Conservation (phyloP, 2,797 vertebrate genomes). For the Chloroceryle inda region DNA sequence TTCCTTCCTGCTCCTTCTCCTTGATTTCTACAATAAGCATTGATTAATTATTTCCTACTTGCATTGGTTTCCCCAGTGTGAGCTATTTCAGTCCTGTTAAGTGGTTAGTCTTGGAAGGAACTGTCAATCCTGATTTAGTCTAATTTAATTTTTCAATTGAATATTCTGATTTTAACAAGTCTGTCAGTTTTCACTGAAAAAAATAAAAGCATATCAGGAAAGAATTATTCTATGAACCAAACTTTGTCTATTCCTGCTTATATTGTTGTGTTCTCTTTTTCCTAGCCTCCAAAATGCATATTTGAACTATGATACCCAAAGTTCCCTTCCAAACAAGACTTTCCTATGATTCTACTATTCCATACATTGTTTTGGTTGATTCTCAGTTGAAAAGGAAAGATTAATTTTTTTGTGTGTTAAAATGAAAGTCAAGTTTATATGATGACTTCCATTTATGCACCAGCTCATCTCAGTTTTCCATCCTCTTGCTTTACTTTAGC, state of each 20-base stretch:
- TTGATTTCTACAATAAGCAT: constrained; percentile 31
- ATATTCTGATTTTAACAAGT: constrained; percentile 16
- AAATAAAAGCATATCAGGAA: background rate
- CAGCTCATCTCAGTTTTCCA: background rate
- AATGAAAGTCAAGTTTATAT: background rate
- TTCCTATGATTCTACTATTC: background rate
- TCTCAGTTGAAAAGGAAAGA: background rate
- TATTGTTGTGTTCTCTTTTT: background rate
- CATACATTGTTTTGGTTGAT: background rate
- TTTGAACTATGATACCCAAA: background rate
- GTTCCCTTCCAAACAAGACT: background rate
- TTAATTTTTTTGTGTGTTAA: background rate
- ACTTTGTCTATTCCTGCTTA: background rate
- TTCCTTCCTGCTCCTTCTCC: constrained; percentile 8
- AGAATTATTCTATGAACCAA: background rate
- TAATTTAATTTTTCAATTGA: constrained; percentile 6
- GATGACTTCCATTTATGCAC: background rate
- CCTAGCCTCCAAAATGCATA: background rate
- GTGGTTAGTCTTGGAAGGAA: constrained; percentile 38
- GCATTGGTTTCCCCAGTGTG: background rate
- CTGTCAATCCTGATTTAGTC: background rate
- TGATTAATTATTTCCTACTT: constrained; percentile 61
- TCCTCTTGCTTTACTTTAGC: background rate
- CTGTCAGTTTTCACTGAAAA: background rate
- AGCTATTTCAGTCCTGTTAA: constrained; percentile 37